Conservation (phyloP, 2,113 vertebrate species). For the Cinclus cinclus region DNA sequence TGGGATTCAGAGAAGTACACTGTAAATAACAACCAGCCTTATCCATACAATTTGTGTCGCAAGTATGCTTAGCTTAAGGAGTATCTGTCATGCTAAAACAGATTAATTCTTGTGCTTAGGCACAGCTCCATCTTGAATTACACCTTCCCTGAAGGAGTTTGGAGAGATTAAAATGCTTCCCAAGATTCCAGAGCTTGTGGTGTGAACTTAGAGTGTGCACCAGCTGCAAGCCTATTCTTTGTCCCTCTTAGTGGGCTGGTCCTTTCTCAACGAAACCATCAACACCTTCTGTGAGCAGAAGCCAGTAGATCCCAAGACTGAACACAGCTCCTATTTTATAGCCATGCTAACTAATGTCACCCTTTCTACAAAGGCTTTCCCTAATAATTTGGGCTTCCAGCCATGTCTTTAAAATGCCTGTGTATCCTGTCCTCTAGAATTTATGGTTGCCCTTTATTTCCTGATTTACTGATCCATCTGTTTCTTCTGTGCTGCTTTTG, state of each 20-base stretch:
- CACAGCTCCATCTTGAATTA: not conserved
- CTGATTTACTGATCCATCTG: not conserved
- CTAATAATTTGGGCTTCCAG: not conserved
- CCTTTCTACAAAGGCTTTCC: not conserved
- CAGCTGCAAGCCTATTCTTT: not conserved
- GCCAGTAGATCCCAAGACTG: not conserved
- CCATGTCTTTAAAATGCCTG: not conserved
- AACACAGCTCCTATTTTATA: not conserved
- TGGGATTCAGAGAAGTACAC: not conserved
- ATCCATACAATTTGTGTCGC: not conserved
- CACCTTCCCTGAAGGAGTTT: not conserved
- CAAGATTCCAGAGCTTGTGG: not conserved
- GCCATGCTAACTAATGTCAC: not conserved
- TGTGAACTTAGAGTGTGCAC: not conserved
- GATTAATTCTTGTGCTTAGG: not conserved
- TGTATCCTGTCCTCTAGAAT: not conserved
- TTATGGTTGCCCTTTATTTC: not conserved
- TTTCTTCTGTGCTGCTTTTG: conserved; percentile 3
- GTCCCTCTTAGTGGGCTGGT: not conserved
- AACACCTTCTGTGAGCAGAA: not conserved
- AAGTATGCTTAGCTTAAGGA: not conserved
- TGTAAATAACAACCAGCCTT: not conserved
- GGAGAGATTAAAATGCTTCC: not conserved
- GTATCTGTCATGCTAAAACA: not conserved
- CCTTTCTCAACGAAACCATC: not conserved